A percentile compares a stretch with the other conserved stretches of the same genome.
Evolutionary conservation across 2,888 invertebrate species (phyloP).

Genomic region (Drosophila atripex): DNA sequence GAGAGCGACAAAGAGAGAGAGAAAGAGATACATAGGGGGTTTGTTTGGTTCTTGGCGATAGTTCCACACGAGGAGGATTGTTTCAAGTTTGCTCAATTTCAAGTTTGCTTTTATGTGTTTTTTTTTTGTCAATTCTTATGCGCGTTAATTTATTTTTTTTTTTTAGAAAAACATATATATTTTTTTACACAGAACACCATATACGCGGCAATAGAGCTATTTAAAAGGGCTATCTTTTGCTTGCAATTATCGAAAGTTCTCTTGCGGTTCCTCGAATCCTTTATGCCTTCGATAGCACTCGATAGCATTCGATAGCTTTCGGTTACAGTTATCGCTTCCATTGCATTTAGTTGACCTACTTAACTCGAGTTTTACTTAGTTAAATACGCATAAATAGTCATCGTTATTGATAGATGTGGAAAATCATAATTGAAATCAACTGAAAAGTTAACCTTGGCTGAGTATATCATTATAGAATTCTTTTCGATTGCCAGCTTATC

Average conservation of each 20-base stretch:
- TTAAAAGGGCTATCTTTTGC: slow-evolving; percentile 47
- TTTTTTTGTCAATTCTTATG: slow-evolving; percentile 23
- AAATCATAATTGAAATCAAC: slow-evolving; percentile 75
- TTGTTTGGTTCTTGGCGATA: slow-evolving; percentile 39
- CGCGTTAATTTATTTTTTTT: slow-evolving; percentile 35
- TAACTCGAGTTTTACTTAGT: slow-evolving; percentile 53
- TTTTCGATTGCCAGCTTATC: slow-evolving; percentile 24
- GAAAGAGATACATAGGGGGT: slow-evolving; percentile 25
- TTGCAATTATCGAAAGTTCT: background rate
- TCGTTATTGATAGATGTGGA: slow-evolving; percentile 83
- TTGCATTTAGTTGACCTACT: slow-evolving; percentile 41
- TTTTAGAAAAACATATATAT: slow-evolving; percentile 49
- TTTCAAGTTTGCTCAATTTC: slow-evolving; percentile 70
- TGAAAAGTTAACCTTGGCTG: slow-evolving; percentile 65
- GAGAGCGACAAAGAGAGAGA: slow-evolving; percentile 25
- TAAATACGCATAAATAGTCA: slow-evolving; percentile 81
- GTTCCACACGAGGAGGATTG: slow-evolving; percentile 38
- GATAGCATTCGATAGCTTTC: slow-evolving; percentile 3
- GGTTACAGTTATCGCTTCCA: slow-evolving; percentile 30
- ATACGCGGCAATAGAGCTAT: slow-evolving; percentile 84
- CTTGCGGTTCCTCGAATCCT: slow-evolving; percentile 10
- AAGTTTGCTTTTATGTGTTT: slow-evolving; percentile 60
- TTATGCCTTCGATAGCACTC: background rate
- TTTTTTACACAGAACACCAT: slow-evolving; percentile 82
- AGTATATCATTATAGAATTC: slow-evolving; percentile 22